Conservation (phyloP, 2,797 vertebrate species). For the Premnoplex brunnescens region DNA sequence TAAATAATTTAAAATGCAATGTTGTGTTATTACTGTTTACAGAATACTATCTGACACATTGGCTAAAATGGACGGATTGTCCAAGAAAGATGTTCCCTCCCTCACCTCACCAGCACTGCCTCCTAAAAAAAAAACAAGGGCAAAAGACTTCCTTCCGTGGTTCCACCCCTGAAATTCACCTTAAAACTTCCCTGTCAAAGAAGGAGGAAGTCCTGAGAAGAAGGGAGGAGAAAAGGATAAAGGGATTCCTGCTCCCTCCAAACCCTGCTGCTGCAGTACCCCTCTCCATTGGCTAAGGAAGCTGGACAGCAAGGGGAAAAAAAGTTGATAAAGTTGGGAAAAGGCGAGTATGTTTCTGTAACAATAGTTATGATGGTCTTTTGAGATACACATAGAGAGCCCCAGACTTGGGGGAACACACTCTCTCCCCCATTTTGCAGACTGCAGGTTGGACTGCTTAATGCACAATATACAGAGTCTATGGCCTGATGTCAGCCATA, state of each 20-base stretch:
- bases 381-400: neutral
- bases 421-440: neutral
- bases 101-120: neutral
- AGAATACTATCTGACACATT: neutral
- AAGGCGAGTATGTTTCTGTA: neutral
- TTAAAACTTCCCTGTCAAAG: neutral
- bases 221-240: neutral
- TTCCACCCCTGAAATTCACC: neutral
- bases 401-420: neutral
- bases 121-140: neutral
- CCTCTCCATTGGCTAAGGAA: neutral
- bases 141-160: neutral
- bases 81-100: neutral
- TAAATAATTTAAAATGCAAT: conserved; percentile 63
- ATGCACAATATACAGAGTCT: neutral
- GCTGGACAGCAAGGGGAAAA: neutral
- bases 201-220: neutral
- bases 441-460: neutral
- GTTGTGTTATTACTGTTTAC: neutral
- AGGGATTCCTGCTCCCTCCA: neutral
- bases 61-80: conserved; percentile 14
- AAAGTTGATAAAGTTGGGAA: neutral
- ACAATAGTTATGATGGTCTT: neutral
- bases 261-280: neutral
- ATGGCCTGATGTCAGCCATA: neutral